Evolutionary conservation across 2,888 invertebrate species (phyloP), one percentile per base, ranked within the genome.

Genomic region (Congeria kusceri): DNA sequence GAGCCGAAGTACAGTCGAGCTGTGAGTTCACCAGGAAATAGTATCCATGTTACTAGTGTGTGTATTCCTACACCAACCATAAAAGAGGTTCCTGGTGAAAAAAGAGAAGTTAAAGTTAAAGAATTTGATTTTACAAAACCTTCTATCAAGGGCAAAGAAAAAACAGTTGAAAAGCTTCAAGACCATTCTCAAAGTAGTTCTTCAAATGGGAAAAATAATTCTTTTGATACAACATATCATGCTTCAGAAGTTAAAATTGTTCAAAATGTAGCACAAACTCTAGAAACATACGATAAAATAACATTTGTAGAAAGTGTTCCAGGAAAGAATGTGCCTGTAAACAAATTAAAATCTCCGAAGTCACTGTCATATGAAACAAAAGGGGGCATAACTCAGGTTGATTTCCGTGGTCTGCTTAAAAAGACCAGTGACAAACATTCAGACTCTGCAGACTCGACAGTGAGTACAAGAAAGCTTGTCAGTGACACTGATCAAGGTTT

Each of bases 391-490:
- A 65, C 69, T 44, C 84, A 84, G 56, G 67, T 82, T 25, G 84
- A 84, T 62, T 84, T 84, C 65, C 69, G 84, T 61, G 75, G 77
- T 65, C 80, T 84, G 9, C 62, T 84, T 65, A 84, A 84, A 69
- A 64, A 71, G 28, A 32, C 70, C 23, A 29, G 53, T 64, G n/a
- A 44, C 3, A 27, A 69, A 39, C 56, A 63, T 29, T 25, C 20
- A 11, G 39, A 57, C 39, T 18, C n/a, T 9, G 15, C 32, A 20
- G 69, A 69, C 29, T 28, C 67, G 9, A 74, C 49, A 49, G 66
- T 65, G 56, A 59, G 70, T 62, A 57, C 62, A 39, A 28, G 20
- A 20, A 66, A 63, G 68, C 68, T 44, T 65, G 39, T 70, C 25
- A 69, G 65, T 53, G 44, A 65, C 20, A 39, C 47, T 46, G 62